phyloP scores from a whole-genome alignment of 2,797 vertebrate species.

The Dromococcyx pavoninus region DNA sequence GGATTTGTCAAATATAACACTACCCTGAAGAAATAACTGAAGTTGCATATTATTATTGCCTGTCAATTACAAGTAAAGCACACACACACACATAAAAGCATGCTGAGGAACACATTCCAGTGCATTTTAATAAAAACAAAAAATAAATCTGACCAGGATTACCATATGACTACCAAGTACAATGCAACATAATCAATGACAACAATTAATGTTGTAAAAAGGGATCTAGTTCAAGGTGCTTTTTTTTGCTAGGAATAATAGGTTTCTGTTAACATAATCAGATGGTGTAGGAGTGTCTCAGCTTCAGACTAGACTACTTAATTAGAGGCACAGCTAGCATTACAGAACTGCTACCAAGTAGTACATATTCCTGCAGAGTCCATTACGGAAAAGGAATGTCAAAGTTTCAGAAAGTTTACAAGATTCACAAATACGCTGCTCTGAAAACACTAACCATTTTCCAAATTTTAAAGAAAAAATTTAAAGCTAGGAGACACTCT shows the following conservation, averaged over 20 bases:
- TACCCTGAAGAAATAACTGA: neutral
- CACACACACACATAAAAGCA: neutral
- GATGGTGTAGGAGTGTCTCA: constrained; percentile 31
- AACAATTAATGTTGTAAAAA: neutral
- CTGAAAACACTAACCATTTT: neutral
- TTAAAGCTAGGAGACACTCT: constrained; percentile 19
- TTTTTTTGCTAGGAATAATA: neutral
- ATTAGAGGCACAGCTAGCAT: constrained; percentile 25
- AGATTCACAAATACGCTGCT: neutral
- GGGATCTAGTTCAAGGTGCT: constrained; percentile 35
- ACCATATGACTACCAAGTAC: neutral
- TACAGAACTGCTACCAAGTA: neutral
- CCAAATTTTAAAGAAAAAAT: constrained; percentile 54
- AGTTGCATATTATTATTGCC: neutral
- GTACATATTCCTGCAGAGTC: neutral
- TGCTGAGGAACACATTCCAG: neutral
- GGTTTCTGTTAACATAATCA: constrained; percentile 1
- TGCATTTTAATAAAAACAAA: neutral
- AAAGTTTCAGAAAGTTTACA: neutral
- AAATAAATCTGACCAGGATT: neutral
- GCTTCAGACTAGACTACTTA: constrained; percentile 53
- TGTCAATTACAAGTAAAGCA: neutral
- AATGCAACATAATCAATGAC: constrained; percentile 10
- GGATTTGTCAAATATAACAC: neutral
- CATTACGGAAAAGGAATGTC: neutral